Evolutionary conservation across 2,113 vertebrate species (phyloP), one percentile per base, ranked within the genome.

Genomic region (Vireo altiloquus): DNA sequence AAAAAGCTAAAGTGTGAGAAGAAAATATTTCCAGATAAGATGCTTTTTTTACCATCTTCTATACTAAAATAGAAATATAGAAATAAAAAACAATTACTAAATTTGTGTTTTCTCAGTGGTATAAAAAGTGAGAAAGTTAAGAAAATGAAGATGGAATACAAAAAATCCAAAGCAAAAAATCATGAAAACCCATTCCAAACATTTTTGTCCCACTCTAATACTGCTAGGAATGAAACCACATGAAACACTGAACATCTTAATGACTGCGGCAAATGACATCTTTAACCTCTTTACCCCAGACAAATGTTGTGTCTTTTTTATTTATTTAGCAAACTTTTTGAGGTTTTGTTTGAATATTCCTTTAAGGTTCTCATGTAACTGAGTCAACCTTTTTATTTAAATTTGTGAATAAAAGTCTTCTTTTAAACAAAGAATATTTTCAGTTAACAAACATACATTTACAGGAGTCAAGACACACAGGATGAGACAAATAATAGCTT

Each of bases 171-270:
- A 72, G 24, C 1, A 47, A 72, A 71, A 74, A 61, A 6, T 72
- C 8, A 8, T 53, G 8, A 9, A 76, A 28, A 31, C 11, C 4
- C 6, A 17, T 33, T 71, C 20, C 10, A 39, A 83, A 64, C 1
- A 25, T 44, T 2, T 50, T 16, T 84, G 15, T 50, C 19, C 3
- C 8, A 6, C 42, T 42, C 11, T 76, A 46, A 60, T 14, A 47
- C 2, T 65, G 19, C 15, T 37, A 1, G 11, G 9, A 31, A 6
- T 24, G n/a, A 91, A 90, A 47, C 6, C 6, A 50, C 5, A 21
- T 0, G 2, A 46, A 82, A 79, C 28, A 42, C 0, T 46, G 10
- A 66, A 19, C 7, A 37, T 35, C 18, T 40, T 10, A 42, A 30
- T 16, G 30, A 68, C 11, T 37, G 8, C 18, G 70, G 5, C 13